Evolutionary conservation across 1,140 invertebrate species (phyloP).

Genomic region (Neodiprion virginianus): DNA sequence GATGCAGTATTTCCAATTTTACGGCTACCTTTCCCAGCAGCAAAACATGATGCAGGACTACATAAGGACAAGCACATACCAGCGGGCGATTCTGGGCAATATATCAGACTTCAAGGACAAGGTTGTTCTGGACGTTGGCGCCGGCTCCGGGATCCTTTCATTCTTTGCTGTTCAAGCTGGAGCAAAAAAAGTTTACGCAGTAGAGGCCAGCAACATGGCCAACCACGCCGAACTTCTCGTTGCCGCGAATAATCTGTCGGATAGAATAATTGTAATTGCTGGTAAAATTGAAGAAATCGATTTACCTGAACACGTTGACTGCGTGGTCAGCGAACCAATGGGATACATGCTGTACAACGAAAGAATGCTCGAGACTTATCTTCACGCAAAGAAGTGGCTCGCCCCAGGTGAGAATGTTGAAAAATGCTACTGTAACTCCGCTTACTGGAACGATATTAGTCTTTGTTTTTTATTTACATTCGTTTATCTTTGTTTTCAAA

Average conservation of each 20-base stretch:
- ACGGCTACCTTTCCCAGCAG: constrained; percentile 98
- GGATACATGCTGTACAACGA: constrained; percentile 99
- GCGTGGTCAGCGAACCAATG: constrained; percentile 99
- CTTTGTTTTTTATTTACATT: not conserved
- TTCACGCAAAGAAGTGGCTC: constrained; percentile 99
- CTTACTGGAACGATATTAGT: not conserved
- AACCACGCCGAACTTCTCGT: constrained; percentile 94
- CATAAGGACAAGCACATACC: constrained; percentile 97
- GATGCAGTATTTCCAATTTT: constrained; percentile 98
- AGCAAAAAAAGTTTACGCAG: constrained; percentile 95
- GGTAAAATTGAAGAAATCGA: constrained; percentile 99
- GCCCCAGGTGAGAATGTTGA: constrained; percentile 77
- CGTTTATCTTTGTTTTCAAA: no score
- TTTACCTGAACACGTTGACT: constrained; percentile 93
- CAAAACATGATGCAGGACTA: constrained; percentile 99
- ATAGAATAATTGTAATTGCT: constrained; percentile 90
- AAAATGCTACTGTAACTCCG: not conserved
- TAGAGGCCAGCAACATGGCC: constrained; percentile 98
- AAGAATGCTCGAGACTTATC: constrained; percentile 98
- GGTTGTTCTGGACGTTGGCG: constrained; percentile 96
- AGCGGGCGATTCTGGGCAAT: constrained; percentile 95
- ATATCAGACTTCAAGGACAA: constrained; percentile 91
- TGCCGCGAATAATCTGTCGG: constrained; percentile 85
- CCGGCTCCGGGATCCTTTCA: constrained; percentile 96
- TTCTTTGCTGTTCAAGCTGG: constrained; percentile 99